phyloP scores from a whole-genome alignment of 2,113 vertebrate species.

The Carassius auratus region DNA sequence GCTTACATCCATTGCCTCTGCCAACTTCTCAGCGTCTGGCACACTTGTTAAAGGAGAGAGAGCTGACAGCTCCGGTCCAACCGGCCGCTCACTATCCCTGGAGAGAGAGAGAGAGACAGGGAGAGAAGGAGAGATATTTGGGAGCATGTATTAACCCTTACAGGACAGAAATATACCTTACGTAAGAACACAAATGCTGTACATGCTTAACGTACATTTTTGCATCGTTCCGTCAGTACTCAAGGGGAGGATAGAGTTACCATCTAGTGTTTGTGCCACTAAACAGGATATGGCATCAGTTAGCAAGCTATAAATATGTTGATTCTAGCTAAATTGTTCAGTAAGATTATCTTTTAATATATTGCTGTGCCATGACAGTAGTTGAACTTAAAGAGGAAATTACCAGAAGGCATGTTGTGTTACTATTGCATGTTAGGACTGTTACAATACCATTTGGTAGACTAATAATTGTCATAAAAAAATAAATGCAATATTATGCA shows the following conservation, averaged over 20 bases:
- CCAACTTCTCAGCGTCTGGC: slow-evolving; percentile 74
- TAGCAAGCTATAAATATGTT: not conserved
- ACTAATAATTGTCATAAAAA: not conserved
- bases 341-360: not conserved
- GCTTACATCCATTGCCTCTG: slow-evolving; percentile 71
- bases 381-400: not conserved
- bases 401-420: not conserved
- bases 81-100: slow-evolving; percentile 51
- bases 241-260: not conserved
- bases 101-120: slow-evolving; percentile 45
- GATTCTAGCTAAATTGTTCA: not conserved
- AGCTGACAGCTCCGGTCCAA: slow-evolving; percentile 70
- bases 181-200: not conserved
- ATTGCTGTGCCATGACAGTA: not conserved
- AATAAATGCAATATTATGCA: not conserved
- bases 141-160: slow-evolving; percentile 32
- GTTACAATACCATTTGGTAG: not conserved
- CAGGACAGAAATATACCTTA: slow-evolving; percentile 30
- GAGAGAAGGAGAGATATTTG: slow-evolving; percentile 42
- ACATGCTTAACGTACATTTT: not conserved
- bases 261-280: slow-evolving; percentile 2
- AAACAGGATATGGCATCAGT: not conserved
- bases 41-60: slow-evolving; percentile 66
- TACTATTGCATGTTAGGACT: not conserved
- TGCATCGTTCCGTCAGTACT: not conserved